A percentile compares a stretch with the other conserved stretches of the same genome.
These are phyloP conservation scores for Apamea epomidion DNA, from an alignment of 2,888 invertebrate genomes.

Conservation along the genomic window DNA sequence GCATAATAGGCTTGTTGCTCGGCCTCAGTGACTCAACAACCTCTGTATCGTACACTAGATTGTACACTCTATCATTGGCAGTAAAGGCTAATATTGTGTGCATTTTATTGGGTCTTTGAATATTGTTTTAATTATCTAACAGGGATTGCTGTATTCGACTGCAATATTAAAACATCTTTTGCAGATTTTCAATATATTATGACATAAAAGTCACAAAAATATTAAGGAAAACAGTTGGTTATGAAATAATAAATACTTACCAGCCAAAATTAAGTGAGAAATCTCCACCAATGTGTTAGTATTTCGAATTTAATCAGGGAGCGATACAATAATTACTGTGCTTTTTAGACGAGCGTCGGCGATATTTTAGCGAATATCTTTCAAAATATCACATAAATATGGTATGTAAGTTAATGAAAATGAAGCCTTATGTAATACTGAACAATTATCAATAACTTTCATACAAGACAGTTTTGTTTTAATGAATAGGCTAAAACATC, in stretches of 20 bases:
- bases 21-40: not conserved
- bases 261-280: not conserved
- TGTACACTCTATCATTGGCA: not conserved
- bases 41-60: not conserved
- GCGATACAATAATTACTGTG: not conserved
- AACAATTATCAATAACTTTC: not conserved
- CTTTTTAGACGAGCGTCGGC: not conserved
- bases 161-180: not conserved
- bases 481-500: not conserved
- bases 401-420: not conserved
- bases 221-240: not conserved
- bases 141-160: not conserved
- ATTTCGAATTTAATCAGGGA: slow-evolving; percentile 1
- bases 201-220: slow-evolving; percentile 3
- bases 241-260: not conserved
- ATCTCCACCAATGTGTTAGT: not conserved
- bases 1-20: not conserved
- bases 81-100: not conserved
- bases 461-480: not conserved
- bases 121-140: not conserved
- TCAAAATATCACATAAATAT: slow-evolving; percentile 3
- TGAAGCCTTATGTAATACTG: not conserved
- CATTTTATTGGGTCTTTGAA: slow-evolving; percentile 1
- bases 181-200: not conserved
- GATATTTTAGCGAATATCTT: not conserved